phyloP scores from a whole-genome alignment of 1,140 invertebrate genomes.

The Acyrthosiphon pisum region DNA sequence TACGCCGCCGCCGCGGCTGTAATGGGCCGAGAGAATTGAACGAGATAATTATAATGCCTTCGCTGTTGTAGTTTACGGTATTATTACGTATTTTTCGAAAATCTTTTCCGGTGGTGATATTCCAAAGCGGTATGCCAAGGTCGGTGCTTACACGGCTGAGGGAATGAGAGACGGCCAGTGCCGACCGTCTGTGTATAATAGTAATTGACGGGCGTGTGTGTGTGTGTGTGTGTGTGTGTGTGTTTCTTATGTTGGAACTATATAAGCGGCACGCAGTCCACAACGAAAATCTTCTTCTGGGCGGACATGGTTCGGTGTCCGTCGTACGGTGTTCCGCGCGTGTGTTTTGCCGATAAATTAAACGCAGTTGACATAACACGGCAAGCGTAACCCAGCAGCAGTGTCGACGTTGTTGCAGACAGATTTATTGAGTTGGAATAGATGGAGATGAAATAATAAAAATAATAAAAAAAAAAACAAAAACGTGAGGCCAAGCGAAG shows the following conservation, averaged over 20 bases:
- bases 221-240: background rate
- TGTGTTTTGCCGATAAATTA: constrained; percentile 1
- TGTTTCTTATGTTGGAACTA: background rate
- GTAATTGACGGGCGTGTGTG: background rate
- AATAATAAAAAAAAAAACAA: background rate
- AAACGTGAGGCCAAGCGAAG: background rate
- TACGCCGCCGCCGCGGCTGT: background rate
- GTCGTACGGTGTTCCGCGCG: background rate
- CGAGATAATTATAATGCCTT: constrained; percentile 24
- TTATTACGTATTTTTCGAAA: background rate
- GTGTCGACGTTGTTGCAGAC: background rate
- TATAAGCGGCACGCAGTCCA: background rate
- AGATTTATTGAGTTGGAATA: constrained; percentile 11
- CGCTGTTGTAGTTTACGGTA: constrained; percentile 6
- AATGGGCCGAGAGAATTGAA: constrained; percentile 30
- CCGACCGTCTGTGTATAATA: background rate
- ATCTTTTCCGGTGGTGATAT: constrained; percentile 41
- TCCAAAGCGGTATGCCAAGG: constrained; percentile 46
- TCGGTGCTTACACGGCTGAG: background rate
- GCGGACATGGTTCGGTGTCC: background rate
- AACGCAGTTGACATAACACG: background rate
- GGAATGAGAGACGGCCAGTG: background rate
- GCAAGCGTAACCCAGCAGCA: background rate
- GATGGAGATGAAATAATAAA: background rate
- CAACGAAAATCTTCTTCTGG: background rate